Conservation (phyloP, 2,888 invertebrate genomes). For the Papilio elwesi region DNA sequence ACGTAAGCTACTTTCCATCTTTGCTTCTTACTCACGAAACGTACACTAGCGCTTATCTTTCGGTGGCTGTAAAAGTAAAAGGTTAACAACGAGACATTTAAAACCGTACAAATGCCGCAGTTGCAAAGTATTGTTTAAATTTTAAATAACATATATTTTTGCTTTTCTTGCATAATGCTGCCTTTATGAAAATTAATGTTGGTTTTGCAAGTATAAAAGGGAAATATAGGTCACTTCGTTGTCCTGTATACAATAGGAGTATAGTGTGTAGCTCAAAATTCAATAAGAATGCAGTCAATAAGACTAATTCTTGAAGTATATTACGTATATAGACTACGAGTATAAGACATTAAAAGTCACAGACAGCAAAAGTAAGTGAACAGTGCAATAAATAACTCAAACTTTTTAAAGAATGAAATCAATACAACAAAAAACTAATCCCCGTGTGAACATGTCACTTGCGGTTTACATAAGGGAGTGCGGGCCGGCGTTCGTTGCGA, state of each 20-base stretch:
- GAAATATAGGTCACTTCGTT: not conserved
- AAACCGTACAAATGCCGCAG: not conserved
- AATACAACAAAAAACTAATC: constrained; percentile 54
- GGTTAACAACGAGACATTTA: not conserved
- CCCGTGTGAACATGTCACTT: constrained; percentile 66
- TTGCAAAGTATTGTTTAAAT: not conserved
- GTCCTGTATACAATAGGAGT: no score
- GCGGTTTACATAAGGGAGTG: constrained; percentile 34
- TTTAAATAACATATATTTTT: not conserved
- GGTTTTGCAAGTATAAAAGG: not conserved
- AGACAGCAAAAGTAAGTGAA: not conserved
- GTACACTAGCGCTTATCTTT: not conserved
- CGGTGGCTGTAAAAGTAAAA: not conserved
- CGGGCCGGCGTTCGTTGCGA: constrained; percentile 5
- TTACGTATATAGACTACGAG: no score
- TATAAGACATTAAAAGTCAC: no score
- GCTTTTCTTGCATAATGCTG: not conserved
- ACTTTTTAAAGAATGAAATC: constrained; percentile 40
- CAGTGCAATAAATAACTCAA: not conserved
- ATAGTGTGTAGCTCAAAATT: no score
- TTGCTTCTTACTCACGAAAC: not conserved
- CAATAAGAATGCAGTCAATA: no score
- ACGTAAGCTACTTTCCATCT: not conserved
- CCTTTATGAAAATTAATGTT: not conserved
- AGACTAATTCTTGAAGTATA: no score